phyloP scores from a whole-genome alignment of 2,888 invertebrate species.

The Macropis europaea region DNA sequence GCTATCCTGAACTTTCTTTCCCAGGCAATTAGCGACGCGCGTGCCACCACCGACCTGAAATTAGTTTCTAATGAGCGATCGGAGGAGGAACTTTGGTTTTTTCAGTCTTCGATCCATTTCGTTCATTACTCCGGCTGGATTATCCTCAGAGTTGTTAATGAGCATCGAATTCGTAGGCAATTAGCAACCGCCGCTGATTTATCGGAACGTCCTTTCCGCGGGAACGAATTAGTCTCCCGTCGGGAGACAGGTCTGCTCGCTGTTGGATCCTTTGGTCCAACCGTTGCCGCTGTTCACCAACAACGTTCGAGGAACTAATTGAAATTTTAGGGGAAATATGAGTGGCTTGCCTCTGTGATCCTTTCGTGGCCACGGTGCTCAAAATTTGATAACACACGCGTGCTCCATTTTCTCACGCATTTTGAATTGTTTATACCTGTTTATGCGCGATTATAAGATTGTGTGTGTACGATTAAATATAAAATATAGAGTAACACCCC shows the following conservation, averaged over 20 bases:
- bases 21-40: conserved; percentile 38
- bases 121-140: not conserved
- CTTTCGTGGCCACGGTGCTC: too few relatives aligned
- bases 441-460: too few relatives aligned
- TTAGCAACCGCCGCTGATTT: conserved; percentile 1
- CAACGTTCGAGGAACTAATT: not conserved
- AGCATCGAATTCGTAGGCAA: conserved; percentile 14
- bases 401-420: too few relatives aligned
- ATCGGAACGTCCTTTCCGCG: not conserved
- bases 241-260: not conserved
- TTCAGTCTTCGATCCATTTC: not conserved
- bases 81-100: conserved; percentile 3
- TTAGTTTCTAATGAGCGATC: conserved; percentile 46
- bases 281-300: not conserved
- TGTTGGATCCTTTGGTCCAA: not conserved
- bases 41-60: conserved; percentile 17
- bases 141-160: conserved; percentile 8
- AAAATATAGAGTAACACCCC: too few relatives aligned
- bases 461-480: too few relatives aligned
- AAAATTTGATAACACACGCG: too few relatives aligned
- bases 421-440: too few relatives aligned
- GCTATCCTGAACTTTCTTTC: conserved; percentile 18
- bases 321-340: not conserved
- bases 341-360: too few relatives aligned
- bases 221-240: not conserved